Evolutionary conservation across 2,113 vertebrate species (phyloP).

Genomic region (Fulmarus glacialis): DNA sequence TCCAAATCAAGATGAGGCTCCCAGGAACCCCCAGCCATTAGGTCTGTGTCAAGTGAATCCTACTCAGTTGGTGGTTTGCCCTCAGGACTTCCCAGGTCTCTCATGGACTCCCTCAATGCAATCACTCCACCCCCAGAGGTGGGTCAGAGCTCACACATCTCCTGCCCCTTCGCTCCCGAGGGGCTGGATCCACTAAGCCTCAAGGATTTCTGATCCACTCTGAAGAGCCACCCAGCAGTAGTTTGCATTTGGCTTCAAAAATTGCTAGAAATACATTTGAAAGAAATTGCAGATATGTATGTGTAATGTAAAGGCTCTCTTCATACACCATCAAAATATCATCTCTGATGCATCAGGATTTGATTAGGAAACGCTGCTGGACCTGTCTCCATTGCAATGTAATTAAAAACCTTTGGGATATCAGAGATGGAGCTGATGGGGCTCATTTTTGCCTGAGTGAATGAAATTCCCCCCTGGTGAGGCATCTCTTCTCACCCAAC

Average conservation of each 20-base stretch:
- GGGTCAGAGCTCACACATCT: neutral
- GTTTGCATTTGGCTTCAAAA: neutral
- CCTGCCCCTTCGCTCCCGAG: neutral
- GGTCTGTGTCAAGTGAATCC: neutral
- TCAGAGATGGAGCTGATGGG: neutral
- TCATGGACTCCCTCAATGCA: neutral
- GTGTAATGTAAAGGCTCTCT: neutral
- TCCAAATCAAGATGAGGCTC: neutral
- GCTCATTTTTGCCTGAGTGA: neutral
- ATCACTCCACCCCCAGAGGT: neutral
- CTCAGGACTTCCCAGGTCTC: neutral
- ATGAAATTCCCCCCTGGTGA: neutral
- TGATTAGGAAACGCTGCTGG: neutral
- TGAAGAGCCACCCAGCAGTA: neutral
- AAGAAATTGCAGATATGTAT: neutral
- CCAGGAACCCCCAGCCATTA: neutral
- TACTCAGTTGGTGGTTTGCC: neutral
- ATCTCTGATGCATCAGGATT: neutral
- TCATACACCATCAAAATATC: neutral
- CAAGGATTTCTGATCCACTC: neutral
- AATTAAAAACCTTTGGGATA: neutral
- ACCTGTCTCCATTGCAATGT: neutral
- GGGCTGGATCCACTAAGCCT: neutral
- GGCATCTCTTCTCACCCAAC: neutral
- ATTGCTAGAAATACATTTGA: neutral